Evolutionary conservation across 2,113 vertebrate genomes (phyloP).

Genomic region (Trichomycterus rosablanca): DNA sequence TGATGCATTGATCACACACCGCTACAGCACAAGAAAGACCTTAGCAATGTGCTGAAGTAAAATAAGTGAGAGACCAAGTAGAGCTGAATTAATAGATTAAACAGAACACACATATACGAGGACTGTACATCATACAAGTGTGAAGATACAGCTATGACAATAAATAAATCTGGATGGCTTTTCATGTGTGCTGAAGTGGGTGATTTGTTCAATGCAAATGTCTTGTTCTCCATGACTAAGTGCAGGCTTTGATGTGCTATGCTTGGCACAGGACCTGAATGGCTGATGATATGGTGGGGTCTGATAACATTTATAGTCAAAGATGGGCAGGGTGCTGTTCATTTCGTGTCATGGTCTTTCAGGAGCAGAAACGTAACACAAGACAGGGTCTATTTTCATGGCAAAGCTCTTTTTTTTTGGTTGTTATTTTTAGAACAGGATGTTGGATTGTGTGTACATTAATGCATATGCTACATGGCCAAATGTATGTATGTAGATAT

Average conservation of each 20-base stretch:
- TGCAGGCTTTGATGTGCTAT: background rate
- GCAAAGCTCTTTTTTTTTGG: background rate
- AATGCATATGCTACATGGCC: background rate
- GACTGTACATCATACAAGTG: background rate
- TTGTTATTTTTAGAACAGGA: background rate
- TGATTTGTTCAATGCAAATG: constrained; percentile 17
- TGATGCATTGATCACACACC: constrained; percentile 39
- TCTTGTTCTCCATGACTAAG: constrained; percentile 10
- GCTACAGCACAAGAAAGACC: too few relatives aligned
- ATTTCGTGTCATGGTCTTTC: constrained; percentile 15
- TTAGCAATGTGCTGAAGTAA: too few relatives aligned
- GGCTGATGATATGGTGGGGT: constrained; percentile 2
- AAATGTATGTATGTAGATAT: background rate
- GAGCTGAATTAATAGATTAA: too few relatives aligned
- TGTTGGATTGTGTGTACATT: background rate
- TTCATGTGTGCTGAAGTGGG: constrained; percentile 6
- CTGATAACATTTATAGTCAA: constrained; percentile 16
- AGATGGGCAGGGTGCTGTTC: constrained; percentile 2
- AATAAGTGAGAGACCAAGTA: too few relatives aligned
- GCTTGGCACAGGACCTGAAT: background rate
- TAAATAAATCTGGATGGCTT: background rate
- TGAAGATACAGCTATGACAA: background rate
- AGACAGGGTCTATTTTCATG: constrained; percentile 1
- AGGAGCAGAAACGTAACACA: constrained; percentile 3
- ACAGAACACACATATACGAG: too few relatives aligned